phyloP scores from a whole-genome alignment of 2,113 vertebrate genomes.

The Phrynosoma platyrhinos region DNA sequence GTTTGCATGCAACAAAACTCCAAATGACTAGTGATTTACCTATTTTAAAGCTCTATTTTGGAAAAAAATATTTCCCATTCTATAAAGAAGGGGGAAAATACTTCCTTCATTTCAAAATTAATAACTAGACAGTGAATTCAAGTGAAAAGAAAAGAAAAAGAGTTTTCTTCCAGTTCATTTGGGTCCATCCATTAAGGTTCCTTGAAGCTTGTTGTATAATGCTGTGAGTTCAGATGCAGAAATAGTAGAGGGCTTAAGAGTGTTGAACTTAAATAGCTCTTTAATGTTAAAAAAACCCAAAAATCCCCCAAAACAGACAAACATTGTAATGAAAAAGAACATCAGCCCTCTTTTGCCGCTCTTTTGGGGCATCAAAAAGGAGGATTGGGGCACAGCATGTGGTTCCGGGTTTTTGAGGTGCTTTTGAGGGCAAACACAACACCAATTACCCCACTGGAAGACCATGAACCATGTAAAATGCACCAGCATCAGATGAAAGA shows the following conservation, averaged over 20 bases:
- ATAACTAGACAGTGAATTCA: neutral
- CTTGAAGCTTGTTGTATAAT: neutral
- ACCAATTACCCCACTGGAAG: too few species aligned
- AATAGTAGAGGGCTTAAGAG: constrained; percentile 27
- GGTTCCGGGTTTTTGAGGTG: too few species aligned
- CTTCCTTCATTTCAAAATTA: neutral
- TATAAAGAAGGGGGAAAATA: neutral
- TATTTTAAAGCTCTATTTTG: neutral
- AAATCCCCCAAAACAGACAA: constrained; percentile 30
- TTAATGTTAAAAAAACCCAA: neutral
- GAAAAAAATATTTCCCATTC: neutral
- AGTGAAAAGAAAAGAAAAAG: neutral
- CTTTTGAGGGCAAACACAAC: too few species aligned
- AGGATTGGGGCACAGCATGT: too few species aligned
- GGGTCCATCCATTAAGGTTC: constrained; percentile 11
- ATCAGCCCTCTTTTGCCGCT: constrained; percentile 22
- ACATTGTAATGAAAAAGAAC: constrained; percentile 36
- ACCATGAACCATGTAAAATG: too few species aligned
- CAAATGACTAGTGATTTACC: too few species aligned
- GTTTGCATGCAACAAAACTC: too few species aligned
- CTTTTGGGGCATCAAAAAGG: too few species aligned
- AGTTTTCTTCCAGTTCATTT: constrained; percentile 10
- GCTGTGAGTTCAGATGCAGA: constrained; percentile 31
- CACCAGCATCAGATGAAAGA: too few species aligned
- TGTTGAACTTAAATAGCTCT: constrained; percentile 49